phyloP scores from a whole-genome alignment of 1,140 invertebrate species.

The Colletes gigas region DNA sequence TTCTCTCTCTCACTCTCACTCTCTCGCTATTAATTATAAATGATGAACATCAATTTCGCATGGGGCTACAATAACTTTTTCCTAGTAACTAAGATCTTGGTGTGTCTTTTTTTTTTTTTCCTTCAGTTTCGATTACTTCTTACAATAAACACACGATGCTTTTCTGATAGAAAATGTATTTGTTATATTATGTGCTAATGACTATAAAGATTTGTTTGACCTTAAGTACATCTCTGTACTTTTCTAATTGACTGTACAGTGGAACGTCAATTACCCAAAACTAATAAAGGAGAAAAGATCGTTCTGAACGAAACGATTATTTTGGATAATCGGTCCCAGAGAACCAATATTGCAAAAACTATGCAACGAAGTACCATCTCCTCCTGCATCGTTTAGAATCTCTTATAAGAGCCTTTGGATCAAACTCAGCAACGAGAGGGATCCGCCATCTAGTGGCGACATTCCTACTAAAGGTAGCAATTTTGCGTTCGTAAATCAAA shows the following conservation, averaged over 20 bases:
- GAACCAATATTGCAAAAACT: no score
- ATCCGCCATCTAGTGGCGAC: no score
- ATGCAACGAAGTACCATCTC: no score
- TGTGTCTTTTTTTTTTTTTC: conserved; percentile 16
- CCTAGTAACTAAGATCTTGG: conserved; percentile 43
- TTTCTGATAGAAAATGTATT: conserved; percentile 46
- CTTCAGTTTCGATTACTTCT: conserved; percentile 45
- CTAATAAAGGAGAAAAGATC: no score
- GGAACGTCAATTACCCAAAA: no score
- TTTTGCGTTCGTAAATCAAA: no score
- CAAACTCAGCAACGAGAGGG: no score
- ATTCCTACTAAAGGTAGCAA: no score
- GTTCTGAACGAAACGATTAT: no score
- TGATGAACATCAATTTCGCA: conserved; percentile 61
- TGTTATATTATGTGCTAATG: conserved; percentile 52
- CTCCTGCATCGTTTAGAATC: no score
- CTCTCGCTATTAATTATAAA: conserved; percentile 67
- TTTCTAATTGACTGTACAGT: conserved; percentile 13
- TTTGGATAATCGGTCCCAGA: no score
- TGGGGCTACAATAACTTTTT: conserved; percentile 56
- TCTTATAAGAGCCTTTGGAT: no score
- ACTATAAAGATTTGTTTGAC: conserved; percentile 44
- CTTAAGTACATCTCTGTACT: conserved; percentile 34
- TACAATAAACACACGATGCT: conserved; percentile 57
- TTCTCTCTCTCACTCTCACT: conserved; percentile 76